A percentile compares a stretch with the other conserved stretches of the same genome.
These are phyloP conservation scores for Hedychridium roseum DNA, from an alignment of 2,888 invertebrate species.

Conservation along the genomic window DNA sequence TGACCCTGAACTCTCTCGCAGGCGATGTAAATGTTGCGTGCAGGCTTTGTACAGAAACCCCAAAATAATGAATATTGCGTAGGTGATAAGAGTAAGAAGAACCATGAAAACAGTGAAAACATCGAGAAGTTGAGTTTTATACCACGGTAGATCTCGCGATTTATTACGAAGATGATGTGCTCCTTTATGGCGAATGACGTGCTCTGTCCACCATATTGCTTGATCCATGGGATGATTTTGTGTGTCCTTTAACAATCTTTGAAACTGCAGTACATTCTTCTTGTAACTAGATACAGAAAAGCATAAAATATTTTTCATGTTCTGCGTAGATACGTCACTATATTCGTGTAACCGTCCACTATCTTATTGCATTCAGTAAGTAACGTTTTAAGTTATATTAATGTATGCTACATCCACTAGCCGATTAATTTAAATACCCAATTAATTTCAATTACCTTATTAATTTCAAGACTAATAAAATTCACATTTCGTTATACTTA, in stretches of 20 bases:
- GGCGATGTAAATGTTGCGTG: too few relatives aligned
- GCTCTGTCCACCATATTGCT: constrained; percentile 41
- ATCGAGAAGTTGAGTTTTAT: constrained; percentile 22
- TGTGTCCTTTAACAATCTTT: constrained; percentile 25
- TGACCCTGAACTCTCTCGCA: too few relatives aligned
- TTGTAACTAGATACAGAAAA: constrained; percentile 33
- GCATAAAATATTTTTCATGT: neutral
- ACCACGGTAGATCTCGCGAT: constrained; percentile 24
- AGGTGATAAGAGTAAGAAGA: neutral
- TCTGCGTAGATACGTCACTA: too few relatives aligned
- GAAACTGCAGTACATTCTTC: constrained; percentile 27
- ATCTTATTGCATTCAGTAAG: too few relatives aligned
- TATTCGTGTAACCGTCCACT: too few relatives aligned
- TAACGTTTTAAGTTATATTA: too few relatives aligned
- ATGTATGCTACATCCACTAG: too few relatives aligned
- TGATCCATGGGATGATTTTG: constrained; percentile 29
- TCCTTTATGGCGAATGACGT: constrained; percentile 41
- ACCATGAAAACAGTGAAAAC: constrained; percentile 15
- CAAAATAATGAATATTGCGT: neutral
- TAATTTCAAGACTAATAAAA: too few relatives aligned
- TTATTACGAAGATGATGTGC: constrained; percentile 28
- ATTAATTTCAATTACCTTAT: too few relatives aligned
- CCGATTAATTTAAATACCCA: too few relatives aligned
- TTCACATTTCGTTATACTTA: too few relatives aligned
- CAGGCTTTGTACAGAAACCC: too few relatives aligned